These are phyloP conservation scores for Plebejus melissa DNA, from an alignment of 2,888 invertebrate species.

Conservation along the genomic window DNA sequence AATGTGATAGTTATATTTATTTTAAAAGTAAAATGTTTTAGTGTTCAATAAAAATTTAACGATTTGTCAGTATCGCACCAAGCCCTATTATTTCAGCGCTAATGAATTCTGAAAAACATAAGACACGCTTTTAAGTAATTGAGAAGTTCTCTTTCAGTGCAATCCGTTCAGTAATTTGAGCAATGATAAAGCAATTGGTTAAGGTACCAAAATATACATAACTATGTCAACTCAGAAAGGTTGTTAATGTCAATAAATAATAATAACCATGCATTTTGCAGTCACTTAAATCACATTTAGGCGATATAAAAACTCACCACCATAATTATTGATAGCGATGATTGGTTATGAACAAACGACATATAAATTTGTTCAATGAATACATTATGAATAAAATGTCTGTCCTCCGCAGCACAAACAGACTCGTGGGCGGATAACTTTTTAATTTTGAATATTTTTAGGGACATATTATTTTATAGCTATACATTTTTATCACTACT, in stretches of 20 bases:
- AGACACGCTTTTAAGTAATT: background rate
- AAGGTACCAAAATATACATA: background rate
- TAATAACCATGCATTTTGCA: constrained; percentile 33
- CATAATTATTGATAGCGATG: constrained; percentile 44
- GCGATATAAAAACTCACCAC: constrained; percentile 38
- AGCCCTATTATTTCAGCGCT: background rate
- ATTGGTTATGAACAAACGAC: constrained; percentile 40
- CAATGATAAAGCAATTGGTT: background rate
- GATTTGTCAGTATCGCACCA: background rate
- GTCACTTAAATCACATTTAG: constrained; percentile 40
- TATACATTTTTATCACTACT: no score
- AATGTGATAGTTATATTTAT: background rate
- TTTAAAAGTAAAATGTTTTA: constrained; percentile 1
- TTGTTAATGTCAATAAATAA: constrained; percentile 30
- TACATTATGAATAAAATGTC: constrained; percentile 38
- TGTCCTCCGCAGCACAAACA: constrained; percentile 21
- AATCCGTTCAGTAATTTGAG: background rate
- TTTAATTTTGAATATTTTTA: background rate
- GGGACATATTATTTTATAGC: background rate
- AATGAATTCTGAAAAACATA: background rate
- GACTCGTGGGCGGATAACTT: background rate
- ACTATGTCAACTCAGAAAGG: background rate
- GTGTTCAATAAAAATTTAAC: constrained; percentile 12
- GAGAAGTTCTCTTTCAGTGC: background rate
- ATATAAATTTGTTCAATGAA: constrained; percentile 48